Percentiles rank a stretch among this genome's conserved stretches.
phyloP scores from a whole-genome alignment of 2,797 vertebrate species.

The Silurus aristotelis region DNA sequence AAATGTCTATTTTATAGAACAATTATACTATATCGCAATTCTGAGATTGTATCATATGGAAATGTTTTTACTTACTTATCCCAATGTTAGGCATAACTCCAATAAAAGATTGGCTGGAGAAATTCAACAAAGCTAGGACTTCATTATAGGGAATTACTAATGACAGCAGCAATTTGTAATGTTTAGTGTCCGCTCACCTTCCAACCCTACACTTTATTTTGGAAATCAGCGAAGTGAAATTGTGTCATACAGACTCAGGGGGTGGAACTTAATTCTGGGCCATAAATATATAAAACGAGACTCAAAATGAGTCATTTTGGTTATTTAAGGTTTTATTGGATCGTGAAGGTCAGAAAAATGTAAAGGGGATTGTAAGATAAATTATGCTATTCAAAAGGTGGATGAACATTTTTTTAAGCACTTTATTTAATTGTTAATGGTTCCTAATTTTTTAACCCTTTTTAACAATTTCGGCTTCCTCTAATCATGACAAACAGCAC shows the following conservation, averaged over 20 bases:
- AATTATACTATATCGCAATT: not conserved
- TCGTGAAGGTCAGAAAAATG: too few species aligned
- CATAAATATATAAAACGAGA: not conserved
- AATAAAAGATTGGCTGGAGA: not conserved
- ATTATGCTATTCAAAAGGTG: not conserved
- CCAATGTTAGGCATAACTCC: not conserved
- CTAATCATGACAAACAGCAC: not conserved
- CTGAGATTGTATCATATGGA: not conserved
- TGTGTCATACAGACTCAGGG: not conserved
- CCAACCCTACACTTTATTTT: not conserved
- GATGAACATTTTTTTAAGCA: not conserved
- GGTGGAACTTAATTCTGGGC: not conserved
- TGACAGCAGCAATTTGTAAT: not conserved
- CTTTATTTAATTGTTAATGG: not conserved
- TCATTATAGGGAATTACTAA: not conserved
- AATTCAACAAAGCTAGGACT: not conserved
- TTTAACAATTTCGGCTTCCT: too few species aligned
- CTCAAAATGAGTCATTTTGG: not conserved
- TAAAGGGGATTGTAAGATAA: not conserved
- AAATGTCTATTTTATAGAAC: constrained; percentile 2
- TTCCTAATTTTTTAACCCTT: not conserved
- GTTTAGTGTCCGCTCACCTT: not conserved
- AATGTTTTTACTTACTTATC: not conserved
- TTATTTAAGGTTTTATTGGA: not conserved
- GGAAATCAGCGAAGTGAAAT: not conserved